A percentile compares a stretch with the other conserved stretches of the same genome.
These are phyloP conservation scores for Diprion similis DNA, from an alignment of 1,140 invertebrate species.

Conservation along the genomic window DNA sequence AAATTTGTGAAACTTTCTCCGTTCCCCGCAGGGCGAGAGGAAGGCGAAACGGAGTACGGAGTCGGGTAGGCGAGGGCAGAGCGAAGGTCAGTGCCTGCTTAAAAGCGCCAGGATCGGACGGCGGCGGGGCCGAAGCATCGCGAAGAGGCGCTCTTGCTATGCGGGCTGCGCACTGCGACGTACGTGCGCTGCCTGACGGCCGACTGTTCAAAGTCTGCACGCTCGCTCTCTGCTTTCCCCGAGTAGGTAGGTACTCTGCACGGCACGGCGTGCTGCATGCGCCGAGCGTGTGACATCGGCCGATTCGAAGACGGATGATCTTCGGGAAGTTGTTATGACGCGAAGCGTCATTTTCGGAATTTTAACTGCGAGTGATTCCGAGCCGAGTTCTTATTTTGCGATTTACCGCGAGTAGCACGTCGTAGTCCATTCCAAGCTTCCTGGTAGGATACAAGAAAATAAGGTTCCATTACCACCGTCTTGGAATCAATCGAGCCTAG, in stretches of 20 bases:
- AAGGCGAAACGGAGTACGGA: constrained; percentile 18
- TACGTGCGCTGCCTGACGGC: constrained; percentile 60
- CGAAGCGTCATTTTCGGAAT: too few relatives aligned
- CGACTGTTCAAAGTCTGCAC: constrained; percentile 53
- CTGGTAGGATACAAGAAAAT: too few relatives aligned
- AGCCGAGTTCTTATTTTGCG: too few relatives aligned
- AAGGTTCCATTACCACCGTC: not conserved
- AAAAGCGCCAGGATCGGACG: constrained; percentile 54
- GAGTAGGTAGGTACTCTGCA: constrained; percentile 6
- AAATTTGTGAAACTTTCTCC: constrained; percentile 59
- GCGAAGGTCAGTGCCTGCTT: constrained; percentile 63
- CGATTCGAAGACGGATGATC: too few relatives aligned
- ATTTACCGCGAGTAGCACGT: too few relatives aligned
- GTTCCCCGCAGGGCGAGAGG: constrained; percentile 41
- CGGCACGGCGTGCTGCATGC: not conserved
- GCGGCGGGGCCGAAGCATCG: constrained; percentile 23
- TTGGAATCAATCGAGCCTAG: not conserved
- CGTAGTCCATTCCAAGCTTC: too few relatives aligned
- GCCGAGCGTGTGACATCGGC: too few relatives aligned
- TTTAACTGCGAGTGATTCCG: too few relatives aligned
- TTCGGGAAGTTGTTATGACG: too few relatives aligned
- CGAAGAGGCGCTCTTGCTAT: constrained; percentile 50
- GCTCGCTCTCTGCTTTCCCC: constrained; percentile 20
- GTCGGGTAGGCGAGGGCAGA: constrained; percentile 14
- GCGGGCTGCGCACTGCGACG: constrained; percentile 55